Percentiles rank a stretch among this genome's conserved stretches.
phyloP scores from a whole-genome alignment of 1,140 invertebrate species.

The Brachionus calyciflorus region DNA sequence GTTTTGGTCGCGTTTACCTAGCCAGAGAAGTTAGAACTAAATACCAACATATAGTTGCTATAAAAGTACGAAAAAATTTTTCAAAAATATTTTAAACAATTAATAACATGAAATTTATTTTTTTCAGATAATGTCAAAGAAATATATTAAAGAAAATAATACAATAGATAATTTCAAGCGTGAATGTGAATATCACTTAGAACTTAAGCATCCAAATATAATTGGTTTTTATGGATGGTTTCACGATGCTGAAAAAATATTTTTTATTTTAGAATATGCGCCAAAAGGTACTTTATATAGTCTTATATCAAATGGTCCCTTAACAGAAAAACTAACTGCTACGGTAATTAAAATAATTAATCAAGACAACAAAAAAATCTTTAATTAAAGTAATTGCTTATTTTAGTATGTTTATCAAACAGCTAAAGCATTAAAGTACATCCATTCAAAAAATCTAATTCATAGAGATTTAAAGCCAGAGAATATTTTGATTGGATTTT shows the following conservation, averaged over 20 bases:
- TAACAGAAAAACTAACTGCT: neutral
- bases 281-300: slow-evolving; percentile 80
- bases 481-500: slow-evolving; percentile 31
- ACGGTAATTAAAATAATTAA: neutral
- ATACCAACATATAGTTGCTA: slow-evolving; percentile 70
- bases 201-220: slow-evolving; percentile 81
- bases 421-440: neutral
- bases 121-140: slow-evolving; percentile 72
- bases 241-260: slow-evolving; percentile 81
- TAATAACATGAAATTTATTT: slow-evolving; percentile 56
- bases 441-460: slow-evolving; percentile 26
- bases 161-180: slow-evolving; percentile 87
- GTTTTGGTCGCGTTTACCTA: slow-evolving; percentile 96
- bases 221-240: slow-evolving; percentile 84
- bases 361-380: neutral
- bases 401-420: slow-evolving; percentile 5
- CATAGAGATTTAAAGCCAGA: slow-evolving; percentile 45
- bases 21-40: slow-evolving; percentile 79
- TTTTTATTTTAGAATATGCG: slow-evolving; percentile 86
- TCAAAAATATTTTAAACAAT: neutral
- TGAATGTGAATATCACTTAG: slow-evolving; percentile 87
- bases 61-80: neutral
- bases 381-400: neutral
- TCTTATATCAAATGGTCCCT: neutral
- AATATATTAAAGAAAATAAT: slow-evolving; percentile 77